A percentile compares a stretch with the other conserved stretches of the same genome.
These are phyloP conservation scores for Urosaurus nigricauda DNA, from an alignment of 2,797 vertebrate species.

Conservation along the genomic window DNA sequence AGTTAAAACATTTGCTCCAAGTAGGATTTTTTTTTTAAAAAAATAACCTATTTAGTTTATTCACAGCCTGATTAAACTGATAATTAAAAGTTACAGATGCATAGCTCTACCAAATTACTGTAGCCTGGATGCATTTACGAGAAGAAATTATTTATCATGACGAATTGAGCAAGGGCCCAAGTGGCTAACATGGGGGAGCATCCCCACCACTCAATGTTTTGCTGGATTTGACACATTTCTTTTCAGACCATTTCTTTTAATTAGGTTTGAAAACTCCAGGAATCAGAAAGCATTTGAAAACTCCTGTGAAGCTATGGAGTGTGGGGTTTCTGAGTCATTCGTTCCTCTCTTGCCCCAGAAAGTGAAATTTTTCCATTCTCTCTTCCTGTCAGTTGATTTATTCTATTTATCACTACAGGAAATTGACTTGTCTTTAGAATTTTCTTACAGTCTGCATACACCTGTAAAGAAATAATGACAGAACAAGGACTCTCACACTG, in stretches of 20 bases:
- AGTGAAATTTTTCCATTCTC: conserved; percentile 36
- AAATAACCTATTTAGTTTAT: conserved; percentile 77
- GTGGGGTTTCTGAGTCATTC: conserved; percentile 46
- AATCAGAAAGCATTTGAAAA: conserved; percentile 56
- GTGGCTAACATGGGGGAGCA: not conserved
- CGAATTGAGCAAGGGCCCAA: conserved; percentile 44
- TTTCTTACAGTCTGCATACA: conserved; percentile 54
- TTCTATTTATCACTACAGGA: conserved; percentile 65
- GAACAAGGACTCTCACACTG: conserved; percentile 57
- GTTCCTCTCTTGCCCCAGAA: conserved; percentile 23
- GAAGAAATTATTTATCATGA: conserved; percentile 54
- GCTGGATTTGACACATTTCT: conserved; percentile 52
- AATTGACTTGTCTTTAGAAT: conserved; percentile 64
- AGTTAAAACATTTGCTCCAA: conserved; percentile 70
- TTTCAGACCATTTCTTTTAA: conserved; percentile 41
- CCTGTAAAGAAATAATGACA: conserved; percentile 69
- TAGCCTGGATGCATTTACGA: conserved; percentile 62
- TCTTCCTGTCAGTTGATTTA: conserved; percentile 54
- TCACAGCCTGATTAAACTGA: conserved; percentile 76
- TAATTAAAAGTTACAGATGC: conserved; percentile 78
- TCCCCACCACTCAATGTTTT: conserved; percentile 51
- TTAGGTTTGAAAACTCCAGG: conserved; percentile 62
- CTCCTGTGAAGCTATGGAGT: conserved; percentile 29
- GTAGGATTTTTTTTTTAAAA: conserved; percentile 70
- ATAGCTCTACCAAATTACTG: conserved; percentile 68